Evolutionary conservation across 2,797 vertebrate species (phyloP).

Genomic region (Falco cherrug): DNA sequence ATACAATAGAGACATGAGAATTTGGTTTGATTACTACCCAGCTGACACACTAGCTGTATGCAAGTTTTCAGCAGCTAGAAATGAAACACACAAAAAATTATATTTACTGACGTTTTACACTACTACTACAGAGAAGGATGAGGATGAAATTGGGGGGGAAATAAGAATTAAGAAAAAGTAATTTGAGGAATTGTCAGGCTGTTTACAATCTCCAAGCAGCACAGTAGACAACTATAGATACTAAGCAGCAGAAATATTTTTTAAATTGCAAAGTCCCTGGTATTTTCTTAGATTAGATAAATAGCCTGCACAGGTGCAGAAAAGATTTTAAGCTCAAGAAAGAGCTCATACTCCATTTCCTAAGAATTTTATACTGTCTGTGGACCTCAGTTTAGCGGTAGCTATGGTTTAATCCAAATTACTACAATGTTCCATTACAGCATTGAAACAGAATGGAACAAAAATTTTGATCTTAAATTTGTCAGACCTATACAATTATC

Average conservation of each 20-base stretch:
- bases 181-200: neutral
- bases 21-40: neutral
- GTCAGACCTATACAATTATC: neutral
- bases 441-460: neutral
- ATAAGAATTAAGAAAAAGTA: neutral
- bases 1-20: neutral
- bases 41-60: neutral
- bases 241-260: neutral
- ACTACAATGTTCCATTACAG: neutral
- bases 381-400: neutral
- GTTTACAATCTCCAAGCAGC: neutral
- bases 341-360: neutral
- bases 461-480: neutral
- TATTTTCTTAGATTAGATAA: neutral
- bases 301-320: neutral
- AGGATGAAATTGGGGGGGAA: neutral
- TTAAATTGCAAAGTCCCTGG: neutral
- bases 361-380: neutral
- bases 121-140: no score
- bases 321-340: neutral
- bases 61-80: neutral
- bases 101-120: neutral
- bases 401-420: neutral
- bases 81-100: neutral
- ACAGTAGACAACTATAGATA: neutral